Base-by-base conservation (phyloP, 2,888 invertebrate genomes). In the Bellardia pandia region DNA sequence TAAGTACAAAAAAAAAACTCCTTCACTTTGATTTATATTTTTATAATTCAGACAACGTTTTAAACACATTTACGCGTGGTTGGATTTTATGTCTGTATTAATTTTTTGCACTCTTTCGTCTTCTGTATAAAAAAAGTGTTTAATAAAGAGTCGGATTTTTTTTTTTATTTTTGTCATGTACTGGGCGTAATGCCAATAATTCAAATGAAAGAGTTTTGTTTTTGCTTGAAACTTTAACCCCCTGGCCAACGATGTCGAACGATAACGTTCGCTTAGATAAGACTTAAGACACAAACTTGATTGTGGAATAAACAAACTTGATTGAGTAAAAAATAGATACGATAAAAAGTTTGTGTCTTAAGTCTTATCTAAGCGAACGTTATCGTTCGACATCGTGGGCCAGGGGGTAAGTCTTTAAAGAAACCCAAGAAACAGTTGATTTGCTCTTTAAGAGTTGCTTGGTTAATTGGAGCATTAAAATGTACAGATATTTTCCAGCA, bases 31-130 rank as follows among this genome's bases (percentile, higher is more conserved):
- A 74, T 64, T 42, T 84, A 23, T 60, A 45, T 69, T 48, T 60
- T 87, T 71, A 76, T 40, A 80, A 87, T 87, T 76, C 86, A 42
- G 74, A 58, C 76, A 87, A 77, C 86, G 85, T 87, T 81, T 80
- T 80, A 42, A 68, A 62, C 72, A 81, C 68, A 87, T 87, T 71
- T 79, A 79, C 79, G 78, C 76, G 75, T 82, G 75, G 58, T 48
- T 75, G 85, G n/a, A 53, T 75, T 72, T 80, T 30, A 64, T 62
- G 66, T 64, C 48, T 66, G 80, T 64, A 51, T 64, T 53, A 60
- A 6, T 66, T 76, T 69, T 75, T 40, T 40, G 23, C 42, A 14
- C 62, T 60, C 8, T 11, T 71, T 42, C 64, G 6, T 60, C 2
- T 16, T 7, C 11, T 48, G n/a, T 37, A 2, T 14, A 33, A 56